Evolutionary conservation across 2,797 vertebrate genomes (phyloP), one percentile per base, ranked within the genome.

Genomic region (Myotis planiceps): DNA sequence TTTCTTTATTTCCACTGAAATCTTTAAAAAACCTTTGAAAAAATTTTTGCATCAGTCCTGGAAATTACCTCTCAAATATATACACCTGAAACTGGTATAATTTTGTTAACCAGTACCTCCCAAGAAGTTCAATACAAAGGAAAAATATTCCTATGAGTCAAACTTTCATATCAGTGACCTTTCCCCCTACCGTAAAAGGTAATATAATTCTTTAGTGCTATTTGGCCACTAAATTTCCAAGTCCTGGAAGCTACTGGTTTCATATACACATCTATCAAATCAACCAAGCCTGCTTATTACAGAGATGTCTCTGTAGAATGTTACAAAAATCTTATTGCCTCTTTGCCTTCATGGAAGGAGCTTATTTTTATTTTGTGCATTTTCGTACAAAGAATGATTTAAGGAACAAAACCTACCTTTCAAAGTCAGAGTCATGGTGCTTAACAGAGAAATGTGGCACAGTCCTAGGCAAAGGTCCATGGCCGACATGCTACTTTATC

Each of bases 11-110:
- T 88, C 29, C 6, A 39, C 23, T 66, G 32, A 92, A 89, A 89
- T 88, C 15, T 84, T 92, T 84, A 93, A 95, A 42, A 25, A 66
- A 45, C 10, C n/a, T 95, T 92, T 79, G 51, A 86, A 92, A 94
- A 87, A 1, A 2, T 19, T 66, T 75, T 29, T 71, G 32, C 29
- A 14, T 79, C 13, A 66, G 13, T 42, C 6, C 18, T 14, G 63
- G 15, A 86, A 34, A 37, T 91, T 91, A 42, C 71, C 29, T 88
- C 16, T 72, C 69, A 95, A 84, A 32, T 39, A 66, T 39, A 53
- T 53, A 19, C 51, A 55, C 53, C 53, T 51, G 49, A 51, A 51
- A 51, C 49, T 6, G 32, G n/a, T 66, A 66, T 66, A 66, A 66
- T 66, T 66, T 66, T 66, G n/a, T 66, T 66, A 34, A 66, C 18